Evolutionary conservation across 2,797 vertebrate species (phyloP).

Genomic region (Mycteria americana): DNA sequence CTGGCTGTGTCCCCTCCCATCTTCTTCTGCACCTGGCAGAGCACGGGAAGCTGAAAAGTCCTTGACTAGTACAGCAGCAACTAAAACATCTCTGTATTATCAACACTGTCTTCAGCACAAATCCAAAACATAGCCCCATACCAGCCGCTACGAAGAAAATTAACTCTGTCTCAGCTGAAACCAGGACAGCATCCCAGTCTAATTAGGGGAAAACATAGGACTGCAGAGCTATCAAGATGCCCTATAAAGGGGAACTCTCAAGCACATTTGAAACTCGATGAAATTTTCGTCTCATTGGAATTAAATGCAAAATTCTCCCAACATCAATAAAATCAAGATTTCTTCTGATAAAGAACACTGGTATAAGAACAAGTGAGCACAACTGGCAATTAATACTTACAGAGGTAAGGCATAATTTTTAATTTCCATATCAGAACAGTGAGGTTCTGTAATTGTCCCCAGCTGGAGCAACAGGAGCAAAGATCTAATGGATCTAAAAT

Average conservation of each 20-base stretch:
- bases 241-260: background rate
- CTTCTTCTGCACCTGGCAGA: no score
- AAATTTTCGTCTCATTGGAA: background rate
- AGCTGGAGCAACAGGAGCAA: background rate
- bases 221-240: background rate
- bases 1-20: no score
- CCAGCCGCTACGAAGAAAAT: no score
- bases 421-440: background rate
- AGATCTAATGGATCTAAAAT: background rate
- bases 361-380: background rate
- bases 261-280: accelerated
- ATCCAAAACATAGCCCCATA: no score
- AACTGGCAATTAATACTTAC: background rate
- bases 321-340: background rate
- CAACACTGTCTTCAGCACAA: no score
- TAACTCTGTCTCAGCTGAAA: no score
- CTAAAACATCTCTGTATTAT: no score
- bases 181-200: background rate
- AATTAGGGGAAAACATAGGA: background rate
- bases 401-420: background rate
- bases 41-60: no score
- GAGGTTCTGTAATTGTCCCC: background rate
- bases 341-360: background rate
- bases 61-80: no score
- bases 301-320: background rate